Evolutionary conservation across 2,888 invertebrate species (phyloP).

Genomic region (Diarsia mendica): DNA sequence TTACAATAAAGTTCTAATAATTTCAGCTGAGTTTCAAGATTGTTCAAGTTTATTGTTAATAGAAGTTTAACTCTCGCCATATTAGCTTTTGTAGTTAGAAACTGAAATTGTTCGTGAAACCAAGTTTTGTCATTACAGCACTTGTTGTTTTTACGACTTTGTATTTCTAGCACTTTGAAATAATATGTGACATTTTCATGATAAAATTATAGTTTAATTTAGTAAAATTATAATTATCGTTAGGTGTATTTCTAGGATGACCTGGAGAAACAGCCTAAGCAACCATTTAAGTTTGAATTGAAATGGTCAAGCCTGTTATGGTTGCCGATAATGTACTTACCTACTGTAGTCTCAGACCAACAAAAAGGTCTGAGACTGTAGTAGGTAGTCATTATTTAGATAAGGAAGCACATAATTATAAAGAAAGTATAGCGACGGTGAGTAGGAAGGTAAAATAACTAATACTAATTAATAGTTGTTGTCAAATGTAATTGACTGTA

Average conservation of each 20-base stretch:
- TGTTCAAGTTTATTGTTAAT: slow-evolving; percentile 20
- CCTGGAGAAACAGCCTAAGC: neutral
- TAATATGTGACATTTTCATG: neutral
- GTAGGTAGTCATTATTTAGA: neutral
- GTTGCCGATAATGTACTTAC: neutral
- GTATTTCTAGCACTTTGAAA: slow-evolving; percentile 13
- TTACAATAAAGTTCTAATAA: slow-evolving; percentile 7
- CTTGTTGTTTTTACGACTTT: slow-evolving; percentile 11
- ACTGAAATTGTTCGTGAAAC: slow-evolving; percentile 28
- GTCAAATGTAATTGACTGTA: neutral
- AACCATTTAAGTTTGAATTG: too few relatives aligned
- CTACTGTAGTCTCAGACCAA: too few relatives aligned
- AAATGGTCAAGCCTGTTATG: neutral
- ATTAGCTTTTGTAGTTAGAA: slow-evolving; percentile 31
- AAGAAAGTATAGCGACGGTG: neutral
- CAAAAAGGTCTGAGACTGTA: too few relatives aligned
- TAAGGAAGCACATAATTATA: neutral
- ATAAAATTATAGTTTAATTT: neutral
- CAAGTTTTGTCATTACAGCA: slow-evolving; percentile 26
- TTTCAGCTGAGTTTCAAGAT: slow-evolving; percentile 13
- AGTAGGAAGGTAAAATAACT: too few relatives aligned
- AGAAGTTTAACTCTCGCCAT: slow-evolving; percentile 17
- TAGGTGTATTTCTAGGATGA: neutral
- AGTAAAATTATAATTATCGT: neutral
- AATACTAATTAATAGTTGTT: too few relatives aligned